Conservation (phyloP, 2,888 invertebrate species). For the Ferrisia virgata region DNA sequence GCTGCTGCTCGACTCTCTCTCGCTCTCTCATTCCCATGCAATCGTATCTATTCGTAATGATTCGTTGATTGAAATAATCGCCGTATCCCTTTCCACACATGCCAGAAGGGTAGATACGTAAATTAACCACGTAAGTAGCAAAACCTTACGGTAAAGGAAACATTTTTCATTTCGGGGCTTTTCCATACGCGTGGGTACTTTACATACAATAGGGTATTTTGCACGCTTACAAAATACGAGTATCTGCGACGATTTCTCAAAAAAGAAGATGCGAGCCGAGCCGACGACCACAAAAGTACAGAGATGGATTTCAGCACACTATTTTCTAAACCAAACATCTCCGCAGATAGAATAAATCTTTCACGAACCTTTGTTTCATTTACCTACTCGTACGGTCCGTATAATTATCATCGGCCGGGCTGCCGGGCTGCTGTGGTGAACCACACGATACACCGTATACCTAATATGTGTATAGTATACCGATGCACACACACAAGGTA, state of each 20-base stretch:
- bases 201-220: no score
- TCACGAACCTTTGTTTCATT: neutral
- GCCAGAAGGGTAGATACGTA: no score
- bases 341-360: neutral
- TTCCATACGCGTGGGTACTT: no score
- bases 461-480: neutral
- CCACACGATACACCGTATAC: neutral
- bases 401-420: neutral
- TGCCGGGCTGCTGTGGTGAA: neutral
- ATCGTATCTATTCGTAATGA: neutral
- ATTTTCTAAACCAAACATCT: neutral
- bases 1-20: no score
- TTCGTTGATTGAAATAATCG: neutral
- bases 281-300: neutral
- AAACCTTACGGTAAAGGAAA: neutral
- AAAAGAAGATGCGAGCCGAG: neutral
- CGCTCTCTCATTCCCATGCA: neutral
- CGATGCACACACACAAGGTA: no score
- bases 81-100: no score
- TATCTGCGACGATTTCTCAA: neutral
- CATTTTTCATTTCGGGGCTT: neutral
- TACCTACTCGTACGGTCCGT: neutral
- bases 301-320: neutral
- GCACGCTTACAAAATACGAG: no score
- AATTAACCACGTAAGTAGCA: neutral